These are phyloP conservation scores for Mellivora capensis DNA, from an alignment of 2,113 vertebrate genomes.

Conservation along the genomic window DNA sequence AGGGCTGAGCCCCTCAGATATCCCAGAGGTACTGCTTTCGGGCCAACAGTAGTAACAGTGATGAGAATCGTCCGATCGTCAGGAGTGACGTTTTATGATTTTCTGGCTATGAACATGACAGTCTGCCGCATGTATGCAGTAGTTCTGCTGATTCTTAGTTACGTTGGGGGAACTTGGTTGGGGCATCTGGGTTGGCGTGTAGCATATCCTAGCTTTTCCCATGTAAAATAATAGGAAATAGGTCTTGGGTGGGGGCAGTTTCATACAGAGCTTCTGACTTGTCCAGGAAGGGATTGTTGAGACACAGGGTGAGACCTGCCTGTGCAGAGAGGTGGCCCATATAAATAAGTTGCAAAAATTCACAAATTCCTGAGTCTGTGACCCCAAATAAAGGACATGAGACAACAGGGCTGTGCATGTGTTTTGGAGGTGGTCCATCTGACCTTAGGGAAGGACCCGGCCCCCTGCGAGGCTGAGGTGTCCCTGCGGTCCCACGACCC, in stretches of 20 bases:
- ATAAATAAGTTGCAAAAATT: not conserved
- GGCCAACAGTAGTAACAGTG: not conserved
- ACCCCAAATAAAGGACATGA: not conserved
- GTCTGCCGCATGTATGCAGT: fast-evolving
- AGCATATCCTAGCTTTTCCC: not conserved
- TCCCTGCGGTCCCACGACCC: fast-evolving
- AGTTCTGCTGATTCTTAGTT: too few species aligned
- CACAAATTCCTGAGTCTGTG: not conserved
- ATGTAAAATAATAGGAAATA: not conserved
- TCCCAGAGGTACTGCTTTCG: fast-evolving
- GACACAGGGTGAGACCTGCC: not conserved
- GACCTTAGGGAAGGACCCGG: not conserved
- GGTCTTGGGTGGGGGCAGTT: not conserved
- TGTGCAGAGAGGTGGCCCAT: too few species aligned
- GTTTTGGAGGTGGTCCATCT: not conserved
- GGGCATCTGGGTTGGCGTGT: not conserved
- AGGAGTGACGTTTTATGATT: fast-evolving
- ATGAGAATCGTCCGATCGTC: fast-evolving
- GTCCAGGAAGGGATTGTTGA: not conserved
- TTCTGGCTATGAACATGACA: not conserved
- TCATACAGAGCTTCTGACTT: not conserved
- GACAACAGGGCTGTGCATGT: too few species aligned
- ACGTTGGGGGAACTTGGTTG: not conserved
- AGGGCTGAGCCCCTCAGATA: not conserved
- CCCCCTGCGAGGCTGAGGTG: not conserved